Conservation (phyloP, 35 echinoderm and acorn worm species). For the Nesometra sesokonis region DNA sequence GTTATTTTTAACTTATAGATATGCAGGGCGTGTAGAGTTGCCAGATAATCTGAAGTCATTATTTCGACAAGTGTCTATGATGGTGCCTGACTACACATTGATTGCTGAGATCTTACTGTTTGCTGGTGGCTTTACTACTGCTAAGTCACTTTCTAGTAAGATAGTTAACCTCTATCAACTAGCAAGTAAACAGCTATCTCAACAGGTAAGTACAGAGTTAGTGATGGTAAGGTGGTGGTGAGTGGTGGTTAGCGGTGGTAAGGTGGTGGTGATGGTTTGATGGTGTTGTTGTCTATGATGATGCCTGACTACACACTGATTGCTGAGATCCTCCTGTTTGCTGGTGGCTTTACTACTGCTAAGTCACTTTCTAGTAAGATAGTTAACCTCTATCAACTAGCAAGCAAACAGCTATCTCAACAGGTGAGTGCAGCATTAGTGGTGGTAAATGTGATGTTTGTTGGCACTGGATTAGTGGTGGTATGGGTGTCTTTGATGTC, state of each 20-base stretch:
- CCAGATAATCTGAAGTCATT: constrained; percentile 93
- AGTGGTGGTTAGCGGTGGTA: neutral
- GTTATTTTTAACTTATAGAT: constrained; percentile 28
- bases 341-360: constrained; percentile 87
- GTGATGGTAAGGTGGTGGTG: neutral
- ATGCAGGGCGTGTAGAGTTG: constrained; percentile 92
- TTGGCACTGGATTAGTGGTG: neutral
- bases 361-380: constrained; percentile 92
- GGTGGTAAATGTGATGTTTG: neutral
- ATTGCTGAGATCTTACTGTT: constrained; percentile 98
- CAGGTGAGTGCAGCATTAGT: constrained; percentile 31
- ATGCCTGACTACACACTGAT: constrained; percentile 95
- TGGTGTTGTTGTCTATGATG: constrained; percentile 99
- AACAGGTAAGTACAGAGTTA: constrained; percentile 44
- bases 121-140: constrained; percentile 86
- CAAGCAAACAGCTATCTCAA: constrained; percentile 95
- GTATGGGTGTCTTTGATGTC: too few species aligned
- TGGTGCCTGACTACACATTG: constrained; percentile 95
- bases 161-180: constrained; percentile 95
- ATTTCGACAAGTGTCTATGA: constrained; percentile 95
- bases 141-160: constrained; percentile 88
- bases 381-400: constrained; percentile 89
- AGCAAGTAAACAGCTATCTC: constrained; percentile 93
- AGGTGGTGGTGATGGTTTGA: neutral
- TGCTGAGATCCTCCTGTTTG: constrained; percentile 96